Base-by-base conservation (phyloP, 2,113 vertebrate genomes). In the Dipodomys merriami region DNA sequence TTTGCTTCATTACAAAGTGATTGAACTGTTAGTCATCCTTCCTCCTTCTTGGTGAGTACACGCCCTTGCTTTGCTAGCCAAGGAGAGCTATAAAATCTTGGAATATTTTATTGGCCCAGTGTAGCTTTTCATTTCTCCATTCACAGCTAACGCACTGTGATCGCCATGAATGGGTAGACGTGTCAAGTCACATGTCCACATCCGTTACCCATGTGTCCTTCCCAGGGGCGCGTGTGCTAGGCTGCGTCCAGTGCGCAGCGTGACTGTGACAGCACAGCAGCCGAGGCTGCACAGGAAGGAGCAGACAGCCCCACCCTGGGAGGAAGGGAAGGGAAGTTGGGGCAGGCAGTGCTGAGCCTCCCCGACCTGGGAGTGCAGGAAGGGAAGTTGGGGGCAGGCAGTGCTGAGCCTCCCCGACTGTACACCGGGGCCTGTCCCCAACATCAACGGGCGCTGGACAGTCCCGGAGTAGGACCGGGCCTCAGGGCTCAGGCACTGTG, bases 31-130 rank as follows among this genome's bases (percentile, higher is more conserved):
- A 13, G 35, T 71, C 68, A 13, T 18, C 1, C 27, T 84, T 94
- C 73, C 78, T 18, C 1, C 27, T 84, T 94, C 69, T 74, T 96
- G n/a, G 22, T 94, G 91, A 96, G 69, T 94, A 96, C 65, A 71
- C 30, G 57, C 81, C 49, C 62, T 91, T 94, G 44, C 33, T 79
- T 91, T 60, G 79, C 62, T 30, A 74, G 77, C 60, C 78, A 64
- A 33, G 30, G 4, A 95, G 53, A 96, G 81, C 77, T 96, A 81
- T 91, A 96, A 92, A 96, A 93, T 18, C 78, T 72, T 69, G 33
- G 49, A 78, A 18, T 85, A 86, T 72, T 88, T 94, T 81, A 80
- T 78, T 94, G 62, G 69, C 44, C 62, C 35, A 27, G 30, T 93
- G 39, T 91, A 86, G 33, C 86, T 72, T 71, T 93, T 93, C 81